Evolutionary conservation across 2,888 invertebrate genomes (phyloP), one percentile per base, ranked within the genome.

Genomic region (Rambutsinella grinnellia): DNA sequence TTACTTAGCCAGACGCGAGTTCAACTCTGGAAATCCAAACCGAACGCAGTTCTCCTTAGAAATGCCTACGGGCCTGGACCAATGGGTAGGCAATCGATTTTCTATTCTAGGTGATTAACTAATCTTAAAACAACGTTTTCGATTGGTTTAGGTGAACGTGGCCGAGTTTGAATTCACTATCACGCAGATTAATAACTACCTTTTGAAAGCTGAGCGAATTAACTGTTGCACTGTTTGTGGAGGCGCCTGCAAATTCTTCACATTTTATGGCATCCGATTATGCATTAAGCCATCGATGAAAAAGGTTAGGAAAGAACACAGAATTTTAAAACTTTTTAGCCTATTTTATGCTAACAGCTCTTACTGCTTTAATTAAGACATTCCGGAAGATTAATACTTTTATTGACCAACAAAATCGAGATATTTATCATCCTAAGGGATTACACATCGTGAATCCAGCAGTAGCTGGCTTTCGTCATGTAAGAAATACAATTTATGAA

Each of bases 71-170:
- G 66, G 56, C n/a, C n/a, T 74, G 8, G 28, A 19, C 0, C 53
- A 54, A 67, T 74, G 74, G 74, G 72, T 72, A 65, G 17, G n/a
- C n/a, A n/a, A n/a, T n/a, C n/a, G n/a, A n/a, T n/a, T n/a, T 44
- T 44, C 13, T 44, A 44, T 10, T 44, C 8, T 44, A 44, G 13
- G 44, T 10, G 13, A 10, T 44, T 44, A 44, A 44, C 8, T 44
- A 6, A 44, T 6, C 8, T 13, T 10, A 44, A 10, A 6, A 44
- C 13, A n/a, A n/a, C n/a, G 23, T 3, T 13, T 28, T 58, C 8
- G 8, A 10, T n/a, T n/a, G n/a, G 17, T 36, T 10, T 10, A 77
- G 77, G 54, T 78, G 0, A 62, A 78, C n/a, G 58, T 49, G 19
- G 63, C 23, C 0, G 68, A 78, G 21, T 78, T 68, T 58, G 71